Conservation (phyloP, 2,797 vertebrate species). For the Anguilla obscura region DNA sequence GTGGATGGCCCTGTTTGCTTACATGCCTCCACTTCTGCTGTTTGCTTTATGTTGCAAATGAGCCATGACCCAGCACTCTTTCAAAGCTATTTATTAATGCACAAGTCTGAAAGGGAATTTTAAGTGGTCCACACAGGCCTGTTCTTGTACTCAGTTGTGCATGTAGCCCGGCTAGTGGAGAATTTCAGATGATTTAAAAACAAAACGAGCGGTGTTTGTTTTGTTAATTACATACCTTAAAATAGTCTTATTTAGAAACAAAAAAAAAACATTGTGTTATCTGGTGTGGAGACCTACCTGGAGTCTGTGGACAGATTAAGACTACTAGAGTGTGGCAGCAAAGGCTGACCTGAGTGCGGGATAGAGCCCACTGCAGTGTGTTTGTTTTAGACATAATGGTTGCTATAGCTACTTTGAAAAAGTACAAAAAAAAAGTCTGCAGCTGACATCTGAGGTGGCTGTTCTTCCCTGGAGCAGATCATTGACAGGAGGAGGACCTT, state of each 20-base stretch:
- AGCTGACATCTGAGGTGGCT: neutral
- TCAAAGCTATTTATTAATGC: conserved; percentile 17
- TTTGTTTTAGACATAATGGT: neutral
- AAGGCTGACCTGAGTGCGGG: neutral
- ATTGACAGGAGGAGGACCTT: neutral
- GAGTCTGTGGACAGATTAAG: neutral
- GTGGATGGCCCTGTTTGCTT: conserved; percentile 5
- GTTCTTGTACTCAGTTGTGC: neutral
- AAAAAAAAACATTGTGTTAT: neutral
- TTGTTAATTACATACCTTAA: neutral
- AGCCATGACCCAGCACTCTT: conserved; percentile 13
- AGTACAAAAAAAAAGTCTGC: neutral
- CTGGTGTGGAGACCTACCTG: neutral
- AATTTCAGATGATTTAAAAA: neutral
- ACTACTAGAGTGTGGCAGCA: neutral
- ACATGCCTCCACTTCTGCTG: neutral
- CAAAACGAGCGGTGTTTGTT: neutral
- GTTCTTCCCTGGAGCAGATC: neutral
- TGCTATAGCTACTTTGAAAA: neutral
- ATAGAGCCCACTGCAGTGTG: neutral
- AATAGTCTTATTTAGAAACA: neutral
- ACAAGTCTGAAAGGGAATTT: conserved; percentile 1
- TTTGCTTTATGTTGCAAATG: conserved; percentile 18
- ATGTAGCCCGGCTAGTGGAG: neutral
- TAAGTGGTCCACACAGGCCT: neutral